Base-by-base conservation (phyloP, 2,113 vertebrate genomes). In the Corythoichthys intestinalis region DNA sequence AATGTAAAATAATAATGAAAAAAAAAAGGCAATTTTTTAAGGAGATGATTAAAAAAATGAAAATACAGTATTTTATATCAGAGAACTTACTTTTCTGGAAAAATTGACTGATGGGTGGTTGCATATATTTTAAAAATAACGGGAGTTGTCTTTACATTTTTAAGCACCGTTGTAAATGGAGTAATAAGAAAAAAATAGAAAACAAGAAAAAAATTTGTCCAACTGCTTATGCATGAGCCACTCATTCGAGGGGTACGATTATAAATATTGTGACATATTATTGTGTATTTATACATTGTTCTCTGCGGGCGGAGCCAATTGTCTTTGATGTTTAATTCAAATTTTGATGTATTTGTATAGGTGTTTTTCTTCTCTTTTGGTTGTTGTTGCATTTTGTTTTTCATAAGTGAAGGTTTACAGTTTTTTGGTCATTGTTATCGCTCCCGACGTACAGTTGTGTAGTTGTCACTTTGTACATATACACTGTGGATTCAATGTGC, bases 321-420 rank as follows among this genome's bases (percentile, higher is more conserved):
- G 90, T 90, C 89, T 90, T 92, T 93, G 74, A 86, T 94, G 93
- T 94, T 95, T 91, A 94, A 91, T 90, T 88, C 83, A 94, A 44
- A 96, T 96, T 96, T 96, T 93, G 93, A 93, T 91, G 93, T 95
- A 92, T 96, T 95, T 97, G 95, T 97, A 95, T 93, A 87, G 78
- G 90, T 86, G 87, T 86, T 84, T 80, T 74, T 78, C 91, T 94
- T 85, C 83, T 70, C 72, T 80, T 84, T 7, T 34, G 34, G 35
- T 58, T 58, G 56, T 37, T 58, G 11, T 37, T 58, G 34, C 4
- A 14, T 47, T 77, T 79, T 84, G 84, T 80, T 90, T 87, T 93
- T 94, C 92, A 92, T 91, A 96, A 95, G 95, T 98, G 94, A 96
- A 96, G 92, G 95, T 98, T 97, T 97, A 96, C 94, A 96, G 94